Conservation (phyloP, 2,888 invertebrate genomes). For the Bombylius major region DNA sequence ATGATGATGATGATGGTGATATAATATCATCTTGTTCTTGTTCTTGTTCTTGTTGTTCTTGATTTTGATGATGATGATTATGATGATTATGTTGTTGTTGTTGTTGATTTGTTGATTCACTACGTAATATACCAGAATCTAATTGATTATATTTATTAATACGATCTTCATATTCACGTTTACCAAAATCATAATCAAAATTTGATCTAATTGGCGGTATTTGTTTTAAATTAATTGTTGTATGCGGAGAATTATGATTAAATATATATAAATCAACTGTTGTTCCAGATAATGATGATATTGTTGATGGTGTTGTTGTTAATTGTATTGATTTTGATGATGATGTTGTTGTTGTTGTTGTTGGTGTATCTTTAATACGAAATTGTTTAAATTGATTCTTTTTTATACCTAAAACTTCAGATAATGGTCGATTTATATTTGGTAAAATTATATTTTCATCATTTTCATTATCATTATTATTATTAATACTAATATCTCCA, state of each 20-base stretch:
- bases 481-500: background rate
- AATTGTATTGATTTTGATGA: constrained; percentile 19
- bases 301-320: background rate
- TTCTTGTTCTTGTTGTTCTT: background rate
- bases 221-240: background rate
- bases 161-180: constrained; percentile 32
- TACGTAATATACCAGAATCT: background rate
- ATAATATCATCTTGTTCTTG: background rate
- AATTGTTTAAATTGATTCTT: constrained; percentile 37
- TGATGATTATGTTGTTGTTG: background rate
- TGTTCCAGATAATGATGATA: background rate
- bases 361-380: constrained; percentile 30
- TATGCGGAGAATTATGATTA: background rate
- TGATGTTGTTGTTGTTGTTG: constrained; percentile 21
- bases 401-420: constrained; percentile 36
- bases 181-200: constrained; percentile 33
- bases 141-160: constrained; percentile 13
- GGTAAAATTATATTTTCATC: constrained; percentile 31
- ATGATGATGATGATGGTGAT: background rate
- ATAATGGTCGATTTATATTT: constrained; percentile 36
- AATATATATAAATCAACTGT: constrained; percentile 7
- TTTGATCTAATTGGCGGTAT: constrained; percentile 20
- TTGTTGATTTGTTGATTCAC: constrained; percentile 5
- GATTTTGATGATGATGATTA: background rate
- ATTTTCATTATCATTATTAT: constrained; percentile 17